Conservation (phyloP, 1,140 invertebrate species). For the Camponotus vicinus region DNA sequence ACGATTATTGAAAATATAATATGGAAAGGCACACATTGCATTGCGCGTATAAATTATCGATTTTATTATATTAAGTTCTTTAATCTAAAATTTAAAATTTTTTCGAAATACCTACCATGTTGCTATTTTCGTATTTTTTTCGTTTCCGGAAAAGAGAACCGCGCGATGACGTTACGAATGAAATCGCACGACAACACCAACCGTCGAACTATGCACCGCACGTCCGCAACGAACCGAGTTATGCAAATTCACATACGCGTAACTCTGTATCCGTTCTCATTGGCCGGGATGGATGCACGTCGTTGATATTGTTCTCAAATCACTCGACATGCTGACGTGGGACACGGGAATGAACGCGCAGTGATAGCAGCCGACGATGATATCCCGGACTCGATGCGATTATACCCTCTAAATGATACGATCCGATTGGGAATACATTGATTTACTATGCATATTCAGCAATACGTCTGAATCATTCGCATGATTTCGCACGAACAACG, state of each 20-base stretch:
- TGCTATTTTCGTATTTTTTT: background rate
- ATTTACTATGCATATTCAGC: conserved; percentile 41
- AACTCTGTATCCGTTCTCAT: conserved; percentile 60
- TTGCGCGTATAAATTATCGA: background rate
- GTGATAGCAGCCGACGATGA: conserved; percentile 34
- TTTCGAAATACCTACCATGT: background rate
- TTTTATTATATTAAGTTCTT: too few species aligned
- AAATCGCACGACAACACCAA: conserved; percentile 32
- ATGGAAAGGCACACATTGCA: background rate
- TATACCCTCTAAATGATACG: conserved; percentile 50
- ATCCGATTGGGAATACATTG: conserved; percentile 54
- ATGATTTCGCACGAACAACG: conserved; percentile 36
- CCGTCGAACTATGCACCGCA: conserved; percentile 61
- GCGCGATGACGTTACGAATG: conserved; percentile 50
- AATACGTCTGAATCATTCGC: conserved; percentile 56
- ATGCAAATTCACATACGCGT: conserved; percentile 69
- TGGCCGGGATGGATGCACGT: conserved; percentile 31
- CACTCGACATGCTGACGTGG: conserved; percentile 42
- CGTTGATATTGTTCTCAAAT: conserved; percentile 69
- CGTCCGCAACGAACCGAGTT: conserved; percentile 68
- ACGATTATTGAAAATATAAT: background rate
- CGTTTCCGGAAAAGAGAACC: background rate
- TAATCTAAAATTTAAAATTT: too few species aligned
- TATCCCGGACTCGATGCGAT: conserved; percentile 27
- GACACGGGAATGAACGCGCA: conserved; percentile 16